Conservation (phyloP, 1,140 invertebrate species). For the Eufriesea mexicana region DNA sequence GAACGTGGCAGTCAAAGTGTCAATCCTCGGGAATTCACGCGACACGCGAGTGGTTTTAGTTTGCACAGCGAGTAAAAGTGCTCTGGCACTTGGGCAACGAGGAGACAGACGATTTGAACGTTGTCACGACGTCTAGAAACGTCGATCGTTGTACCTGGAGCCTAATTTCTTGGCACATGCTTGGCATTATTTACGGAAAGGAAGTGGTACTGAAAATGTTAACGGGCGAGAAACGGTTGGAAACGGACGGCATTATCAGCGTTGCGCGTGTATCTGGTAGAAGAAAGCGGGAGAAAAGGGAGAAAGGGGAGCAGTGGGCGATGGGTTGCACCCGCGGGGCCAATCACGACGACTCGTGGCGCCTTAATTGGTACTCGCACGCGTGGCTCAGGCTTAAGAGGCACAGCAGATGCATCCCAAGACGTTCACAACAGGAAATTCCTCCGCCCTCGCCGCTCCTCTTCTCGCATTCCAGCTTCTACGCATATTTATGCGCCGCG, state of each 20-base stretch:
- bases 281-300: not conserved
- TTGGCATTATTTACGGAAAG: too few relatives aligned
- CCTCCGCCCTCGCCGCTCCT: slow-evolving; percentile 66
- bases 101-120: slow-evolving; percentile 18
- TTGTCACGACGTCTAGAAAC: not conserved
- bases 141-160: not conserved
- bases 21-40: too few relatives aligned
- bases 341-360: slow-evolving; percentile 61
- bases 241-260: slow-evolving; percentile 23
- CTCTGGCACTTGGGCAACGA: not conserved
- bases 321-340: slow-evolving; percentile 36
- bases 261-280: not conserved
- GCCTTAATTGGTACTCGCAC: slow-evolving; percentile 70
- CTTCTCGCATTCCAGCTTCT: slow-evolving; percentile 54
- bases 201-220: too few relatives aligned
- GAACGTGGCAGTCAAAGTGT: too few relatives aligned
- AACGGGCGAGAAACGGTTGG: not conserved
- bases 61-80: not conserved
- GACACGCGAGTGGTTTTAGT: too few relatives aligned
- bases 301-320: not conserved
- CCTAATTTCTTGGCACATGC: not conserved
- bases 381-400: slow-evolving; percentile 63
- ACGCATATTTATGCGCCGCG: slow-evolving; percentile 39
- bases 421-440: slow-evolving; percentile 82
- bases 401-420: slow-evolving; percentile 79